Percentiles rank a stretch among this genome's conserved stretches.
These are phyloP conservation scores for Spisula solida DNA, from an alignment of 2,888 invertebrate species.

Conservation along the genomic window DNA sequence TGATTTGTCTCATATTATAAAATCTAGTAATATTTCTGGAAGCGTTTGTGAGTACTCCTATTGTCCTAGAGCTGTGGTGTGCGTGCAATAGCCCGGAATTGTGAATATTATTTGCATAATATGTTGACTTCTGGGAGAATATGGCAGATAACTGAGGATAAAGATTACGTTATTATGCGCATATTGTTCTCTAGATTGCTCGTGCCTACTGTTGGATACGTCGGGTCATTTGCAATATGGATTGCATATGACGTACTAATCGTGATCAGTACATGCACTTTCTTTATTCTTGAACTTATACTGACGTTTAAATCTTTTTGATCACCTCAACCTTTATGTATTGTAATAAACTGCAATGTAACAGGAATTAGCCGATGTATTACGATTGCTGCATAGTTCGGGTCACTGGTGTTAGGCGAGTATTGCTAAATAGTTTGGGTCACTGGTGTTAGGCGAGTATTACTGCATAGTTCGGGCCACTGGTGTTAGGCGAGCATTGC, in stretches of 20 bases:
- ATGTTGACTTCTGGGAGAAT: neutral
- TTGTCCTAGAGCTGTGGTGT: neutral
- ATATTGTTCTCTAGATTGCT: conserved; percentile 15
- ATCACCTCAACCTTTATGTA: too few species aligned
- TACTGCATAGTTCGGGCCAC: too few species aligned
- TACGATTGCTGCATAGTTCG: too few species aligned
- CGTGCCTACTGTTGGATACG: neutral
- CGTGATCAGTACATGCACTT: neutral
- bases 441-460: too few species aligned
- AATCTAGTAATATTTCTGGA: neutral
- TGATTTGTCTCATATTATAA: neutral
- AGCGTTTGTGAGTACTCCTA: neutral
- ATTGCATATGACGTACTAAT: neutral
- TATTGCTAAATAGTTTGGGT: too few species aligned
- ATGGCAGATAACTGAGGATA: neutral
- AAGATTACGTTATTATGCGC: neutral
- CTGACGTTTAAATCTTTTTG: too few species aligned
- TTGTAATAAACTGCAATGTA: too few species aligned
- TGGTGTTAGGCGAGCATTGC: too few species aligned
- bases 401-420: too few species aligned
- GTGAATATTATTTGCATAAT: conserved; percentile 18
- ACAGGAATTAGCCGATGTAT: too few species aligned
- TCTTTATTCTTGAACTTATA: too few species aligned
- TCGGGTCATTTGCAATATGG: neutral
- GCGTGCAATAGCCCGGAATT: neutral